These are phyloP conservation scores for Timema cristinae DNA, from an alignment of 2,888 invertebrate genomes.

Conservation along the genomic window DNA sequence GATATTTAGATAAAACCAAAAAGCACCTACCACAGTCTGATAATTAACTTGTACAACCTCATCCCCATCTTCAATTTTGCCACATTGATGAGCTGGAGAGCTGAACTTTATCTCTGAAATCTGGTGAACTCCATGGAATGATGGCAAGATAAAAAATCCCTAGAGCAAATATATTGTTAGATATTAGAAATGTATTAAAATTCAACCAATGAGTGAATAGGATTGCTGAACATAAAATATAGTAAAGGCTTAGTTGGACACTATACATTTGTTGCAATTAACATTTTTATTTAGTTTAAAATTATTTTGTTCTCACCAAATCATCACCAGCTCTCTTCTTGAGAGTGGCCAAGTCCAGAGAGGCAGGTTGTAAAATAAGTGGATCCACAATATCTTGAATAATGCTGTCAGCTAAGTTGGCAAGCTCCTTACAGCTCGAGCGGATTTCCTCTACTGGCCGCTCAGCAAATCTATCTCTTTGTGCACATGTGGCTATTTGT, in stretches of 20 bases:
- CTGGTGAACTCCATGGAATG: constrained; percentile 70
- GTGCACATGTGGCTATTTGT: constrained; percentile 87
- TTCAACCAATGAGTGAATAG: neutral
- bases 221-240: neutral
- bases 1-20: too few species aligned
- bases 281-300: too few species aligned
- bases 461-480: constrained; percentile 84
- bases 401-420: constrained; percentile 77
- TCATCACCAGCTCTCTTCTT: constrained; percentile 80
- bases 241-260: too few species aligned
- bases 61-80: constrained; percentile 91
- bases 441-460: constrained; percentile 74
- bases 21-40: constrained; percentile 47
- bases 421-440: constrained; percentile 68
- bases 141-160: constrained; percentile 87
- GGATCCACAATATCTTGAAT: constrained; percentile 80
- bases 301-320: constrained; percentile 48
- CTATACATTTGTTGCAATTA: too few species aligned
- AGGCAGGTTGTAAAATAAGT: constrained; percentile 84
- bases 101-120: constrained; percentile 87
- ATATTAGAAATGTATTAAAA: constrained; percentile 16
- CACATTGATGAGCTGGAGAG: constrained; percentile 87
- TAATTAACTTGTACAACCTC: constrained; percentile 87
- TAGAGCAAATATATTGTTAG: constrained; percentile 36
- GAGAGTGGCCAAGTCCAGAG: constrained; percentile 81